phyloP scores from a whole-genome alignment of 37 sponge, comb jelly and placozoan genomes.

The Haliclona indistincta region DNA sequence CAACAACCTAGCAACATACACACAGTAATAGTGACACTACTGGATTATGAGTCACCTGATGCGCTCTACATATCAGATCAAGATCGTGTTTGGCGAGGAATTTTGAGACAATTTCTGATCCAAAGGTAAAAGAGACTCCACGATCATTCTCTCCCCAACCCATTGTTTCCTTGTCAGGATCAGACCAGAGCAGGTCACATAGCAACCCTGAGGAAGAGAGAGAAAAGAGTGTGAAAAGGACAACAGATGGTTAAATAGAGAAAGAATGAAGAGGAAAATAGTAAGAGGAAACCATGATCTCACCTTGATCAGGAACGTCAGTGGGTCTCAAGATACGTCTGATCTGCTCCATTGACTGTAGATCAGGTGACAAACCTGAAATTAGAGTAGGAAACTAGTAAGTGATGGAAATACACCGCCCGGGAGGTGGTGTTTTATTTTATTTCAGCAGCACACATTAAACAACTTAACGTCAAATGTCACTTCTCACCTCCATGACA shows the following conservation, averaged over 20 bases:
- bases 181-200: slow-evolving; percentile 99
- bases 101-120: slow-evolving; percentile 95
- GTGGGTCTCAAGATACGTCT: slow-evolving; percentile 98
- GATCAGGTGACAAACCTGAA: slow-evolving; percentile 93
- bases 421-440: no score
- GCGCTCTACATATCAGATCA: slow-evolving; percentile 98
- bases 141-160: slow-evolving; percentile 99
- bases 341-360: slow-evolving; percentile 98
- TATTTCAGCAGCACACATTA: no score
- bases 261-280: background rate
- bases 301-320: slow-evolving; percentile 98
- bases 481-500: slow-evolving; percentile 96
- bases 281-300: background rate
- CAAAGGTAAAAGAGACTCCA: slow-evolving; percentile 99
- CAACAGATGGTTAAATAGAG: background rate
- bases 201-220: slow-evolving; percentile 73
- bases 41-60: slow-evolving; percentile 72
- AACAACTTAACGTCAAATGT: no score
- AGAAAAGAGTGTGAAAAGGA: slow-evolving; percentile 8
- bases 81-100: slow-evolving; percentile 95
- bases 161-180: slow-evolving; percentile 96
- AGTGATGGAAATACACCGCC: no score
- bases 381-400: background rate
- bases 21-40: background rate
- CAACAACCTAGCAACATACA: slow-evolving; percentile 66